phyloP scores from a whole-genome alignment of 2,888 invertebrate genomes.

The Dicycla oo region DNA sequence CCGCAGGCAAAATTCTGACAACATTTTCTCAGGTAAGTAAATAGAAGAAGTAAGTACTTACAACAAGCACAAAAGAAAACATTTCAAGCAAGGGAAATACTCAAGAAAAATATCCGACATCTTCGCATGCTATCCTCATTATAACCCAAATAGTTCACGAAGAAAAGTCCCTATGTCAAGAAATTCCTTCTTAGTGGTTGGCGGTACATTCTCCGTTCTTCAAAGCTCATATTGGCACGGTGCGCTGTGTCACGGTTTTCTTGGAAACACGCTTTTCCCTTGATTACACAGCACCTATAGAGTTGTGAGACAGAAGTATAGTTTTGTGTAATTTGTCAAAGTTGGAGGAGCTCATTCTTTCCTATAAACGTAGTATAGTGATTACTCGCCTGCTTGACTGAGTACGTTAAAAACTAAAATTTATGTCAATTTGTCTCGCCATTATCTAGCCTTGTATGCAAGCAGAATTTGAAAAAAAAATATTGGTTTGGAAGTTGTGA shows the following conservation, averaged over 20 bases:
- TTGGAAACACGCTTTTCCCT: constrained; percentile 33
- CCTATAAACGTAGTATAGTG: no score
- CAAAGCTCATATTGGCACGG: constrained; percentile 35
- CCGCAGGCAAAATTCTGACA: neutral
- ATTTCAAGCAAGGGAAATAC: neutral
- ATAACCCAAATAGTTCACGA: neutral
- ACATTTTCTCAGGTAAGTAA: neutral
- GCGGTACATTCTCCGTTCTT: constrained; percentile 20
- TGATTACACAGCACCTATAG: constrained; percentile 50
- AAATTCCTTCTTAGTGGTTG: constrained; percentile 18
- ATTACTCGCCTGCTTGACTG: no score
- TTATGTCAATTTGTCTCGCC: no score
- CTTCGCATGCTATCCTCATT: neutral
- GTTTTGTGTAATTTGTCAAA: neutral
- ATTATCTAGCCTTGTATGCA: no score
- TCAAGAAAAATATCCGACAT: neutral
- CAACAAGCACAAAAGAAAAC: neutral
- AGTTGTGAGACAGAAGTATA: constrained; percentile 34
- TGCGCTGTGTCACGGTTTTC: constrained; percentile 31
- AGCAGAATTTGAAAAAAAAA: no score
- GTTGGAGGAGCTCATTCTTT: no score
- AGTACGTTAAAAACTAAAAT: no score
- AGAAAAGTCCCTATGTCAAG: neutral
- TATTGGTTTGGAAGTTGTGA: no score
- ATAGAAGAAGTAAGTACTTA: neutral